Evolutionary conservation across 2,888 invertebrate genomes (phyloP).

Genomic region (Calephelis perditalis): DNA sequence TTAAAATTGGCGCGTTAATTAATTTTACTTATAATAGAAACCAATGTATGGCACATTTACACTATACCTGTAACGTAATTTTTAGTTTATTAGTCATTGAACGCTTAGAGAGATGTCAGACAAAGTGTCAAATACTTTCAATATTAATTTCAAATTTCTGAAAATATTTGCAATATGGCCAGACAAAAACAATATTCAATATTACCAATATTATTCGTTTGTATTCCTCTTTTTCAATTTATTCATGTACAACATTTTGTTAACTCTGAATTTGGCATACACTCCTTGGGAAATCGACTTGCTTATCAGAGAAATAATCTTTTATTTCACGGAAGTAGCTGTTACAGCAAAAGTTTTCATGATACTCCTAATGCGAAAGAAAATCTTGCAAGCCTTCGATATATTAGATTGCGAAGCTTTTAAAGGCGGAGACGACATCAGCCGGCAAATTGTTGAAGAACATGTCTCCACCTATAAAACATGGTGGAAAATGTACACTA

Average conservation of each 20-base stretch:
- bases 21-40: too few relatives aligned
- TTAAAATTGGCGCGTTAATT: too few relatives aligned
- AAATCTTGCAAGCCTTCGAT: conserved; percentile 42
- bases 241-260: conserved; percentile 43
- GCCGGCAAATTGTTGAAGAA: conserved; percentile 37
- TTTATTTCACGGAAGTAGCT: conserved; percentile 35
- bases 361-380: conserved; percentile 43
- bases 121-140: conserved; percentile 42
- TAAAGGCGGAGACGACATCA: conserved; percentile 38
- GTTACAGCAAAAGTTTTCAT: conserved; percentile 46
- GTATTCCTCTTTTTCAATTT: conserved; percentile 41
- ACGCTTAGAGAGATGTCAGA: conserved; percentile 19
- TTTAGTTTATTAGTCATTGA: too few relatives aligned
- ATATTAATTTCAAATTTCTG: conserved; percentile 40
- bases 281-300: conserved; percentile 52
- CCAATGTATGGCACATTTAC: too few relatives aligned
- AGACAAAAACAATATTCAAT: conserved; percentile 36
- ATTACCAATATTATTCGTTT: conserved; percentile 48
- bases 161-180: conserved; percentile 55
- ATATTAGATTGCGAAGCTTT: conserved; percentile 49
- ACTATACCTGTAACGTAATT: too few relatives aligned
- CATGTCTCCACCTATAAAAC: conserved; percentile 37
- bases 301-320: conserved; percentile 49
- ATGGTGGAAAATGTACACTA: conserved; percentile 37
- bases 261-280: conserved; percentile 49